Evolutionary conservation across 2,888 invertebrate genomes (phyloP).

Genomic region (Cosmia trapezina): DNA sequence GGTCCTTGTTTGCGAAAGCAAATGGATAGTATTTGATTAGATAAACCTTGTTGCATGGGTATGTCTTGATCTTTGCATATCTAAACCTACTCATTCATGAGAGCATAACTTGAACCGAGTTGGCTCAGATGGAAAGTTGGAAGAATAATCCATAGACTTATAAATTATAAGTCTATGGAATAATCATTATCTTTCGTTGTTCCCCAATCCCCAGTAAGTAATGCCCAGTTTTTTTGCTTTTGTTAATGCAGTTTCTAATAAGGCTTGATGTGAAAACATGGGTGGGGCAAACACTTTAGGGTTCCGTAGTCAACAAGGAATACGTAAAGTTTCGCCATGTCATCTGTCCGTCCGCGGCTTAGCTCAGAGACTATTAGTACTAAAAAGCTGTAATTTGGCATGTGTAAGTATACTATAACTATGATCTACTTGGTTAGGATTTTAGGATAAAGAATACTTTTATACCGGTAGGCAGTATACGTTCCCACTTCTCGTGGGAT

Average conservation of each 20-base stretch:
- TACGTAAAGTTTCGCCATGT: no score
- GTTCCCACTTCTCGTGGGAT: background rate
- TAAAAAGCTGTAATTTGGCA: no score
- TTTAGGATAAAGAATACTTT: background rate
- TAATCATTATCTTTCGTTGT: background rate
- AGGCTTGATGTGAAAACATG: background rate
- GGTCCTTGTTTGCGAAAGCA: slow-evolving; percentile 10
- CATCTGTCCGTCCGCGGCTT: no score
- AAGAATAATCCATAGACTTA: no score
- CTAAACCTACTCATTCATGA: background rate
- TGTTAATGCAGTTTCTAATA: background rate
- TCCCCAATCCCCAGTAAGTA: no score
- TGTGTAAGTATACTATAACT: no score
- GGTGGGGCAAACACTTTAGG: background rate
- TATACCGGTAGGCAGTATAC: background rate
- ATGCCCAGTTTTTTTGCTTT: background rate
- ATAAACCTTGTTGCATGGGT: background rate
- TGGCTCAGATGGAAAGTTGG: background rate
- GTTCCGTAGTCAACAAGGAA: no score
- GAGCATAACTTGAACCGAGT: background rate
- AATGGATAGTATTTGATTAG: slow-evolving; percentile 9
- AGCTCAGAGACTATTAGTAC: no score
- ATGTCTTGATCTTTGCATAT: background rate
- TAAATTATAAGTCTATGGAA: no score
- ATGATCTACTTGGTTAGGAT: no score